A percentile compares a stretch with the other conserved stretches of the same genome.
Conservation (phyloP, 2,888 invertebrate species). For the Tuberolachnus salignus region DNA sequence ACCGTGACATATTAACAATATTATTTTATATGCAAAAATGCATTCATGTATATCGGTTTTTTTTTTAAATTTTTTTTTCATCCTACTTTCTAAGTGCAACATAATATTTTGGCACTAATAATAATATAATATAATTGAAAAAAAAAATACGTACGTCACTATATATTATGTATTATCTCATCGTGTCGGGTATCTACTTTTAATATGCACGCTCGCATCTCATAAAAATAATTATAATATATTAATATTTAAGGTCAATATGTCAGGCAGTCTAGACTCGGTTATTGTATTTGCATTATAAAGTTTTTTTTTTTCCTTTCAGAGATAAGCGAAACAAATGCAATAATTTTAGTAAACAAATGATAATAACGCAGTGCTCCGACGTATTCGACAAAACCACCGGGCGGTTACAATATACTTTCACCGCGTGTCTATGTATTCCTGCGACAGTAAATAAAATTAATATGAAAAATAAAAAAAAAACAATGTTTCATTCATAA, state of each 20-base stretch:
- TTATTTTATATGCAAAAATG: no score
- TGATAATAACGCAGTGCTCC: slow-evolving; percentile 21
- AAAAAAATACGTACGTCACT: neutral
- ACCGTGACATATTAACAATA: slow-evolving; percentile 23
- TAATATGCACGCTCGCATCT: neutral
- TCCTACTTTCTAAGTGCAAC: slow-evolving; percentile 28
- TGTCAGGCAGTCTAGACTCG: slow-evolving; percentile 41
- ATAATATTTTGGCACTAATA: neutral
- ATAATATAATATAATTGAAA: neutral
- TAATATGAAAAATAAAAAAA: neutral
- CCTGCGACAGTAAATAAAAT: slow-evolving; percentile 5
- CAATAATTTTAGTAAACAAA: slow-evolving; percentile 5
- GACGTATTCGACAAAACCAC: neutral
- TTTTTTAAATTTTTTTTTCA: no score
- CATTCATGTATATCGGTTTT: no score
- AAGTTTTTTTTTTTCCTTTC: neutral
- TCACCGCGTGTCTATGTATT: slow-evolving; percentile 19
- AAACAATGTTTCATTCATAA: slow-evolving; percentile 41
- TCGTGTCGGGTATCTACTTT: neutral
- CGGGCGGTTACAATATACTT: no score
- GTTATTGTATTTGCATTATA: neutral
- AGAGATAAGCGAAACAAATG: slow-evolving; percentile 13
- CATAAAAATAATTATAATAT: no score
- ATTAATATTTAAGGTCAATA: neutral
- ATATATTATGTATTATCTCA: slow-evolving; percentile 1